Evolutionary conservation across 2,797 vertebrate species (phyloP), one percentile per base, ranked within the genome.

Genomic region (Tapera naevia): DNA sequence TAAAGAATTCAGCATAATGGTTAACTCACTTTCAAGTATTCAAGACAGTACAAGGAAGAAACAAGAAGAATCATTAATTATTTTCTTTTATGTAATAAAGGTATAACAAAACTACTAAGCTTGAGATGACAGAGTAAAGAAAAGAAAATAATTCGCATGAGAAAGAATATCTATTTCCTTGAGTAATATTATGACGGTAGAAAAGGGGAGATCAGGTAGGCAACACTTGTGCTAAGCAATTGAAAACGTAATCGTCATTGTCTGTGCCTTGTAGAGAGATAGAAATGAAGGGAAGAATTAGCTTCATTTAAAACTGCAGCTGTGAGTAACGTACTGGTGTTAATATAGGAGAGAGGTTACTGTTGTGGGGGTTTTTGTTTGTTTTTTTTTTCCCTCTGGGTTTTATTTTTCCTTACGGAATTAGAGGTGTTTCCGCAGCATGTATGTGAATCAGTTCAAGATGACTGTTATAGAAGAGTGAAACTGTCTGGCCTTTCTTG

Each of bases 251-350:
- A 46, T 67, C 17, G 17, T n/a, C n/a, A 46, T 45, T 81, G 6
- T 72, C 17, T 41, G 12, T 51, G 18, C 30, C 58, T 85, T 64
- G 9, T 32, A 91, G 6, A 46, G 13, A 82, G 27, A 66, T 13
- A 6, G 27, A 72, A 93, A 60, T 25, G 13, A 76, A 15, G n/a
- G 17, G 56, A 72, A 79, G 21, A 87, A 82, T 58, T 16, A 35
- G 33, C 41, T 65, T n/a, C 7, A 43, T 46, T 73, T 70, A 70
- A 70, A 80, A 17, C 39, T 89, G 22, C 22, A 80, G 9, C 6
- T 75, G 8, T 35, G 48, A 62, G 16, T 43, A 25, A 50, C 0
- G 0, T 45, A 22, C 11, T 28, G 15, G 3, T 75, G 2, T 37
- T 45, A 75, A 67, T 23, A 41, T 15, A 76, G 18, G 28, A 65